A percentile compares a stretch with the other conserved stretches of the same genome.
Conservation (phyloP, 2,888 invertebrate species). For the Ophioninae sp. region DNA sequence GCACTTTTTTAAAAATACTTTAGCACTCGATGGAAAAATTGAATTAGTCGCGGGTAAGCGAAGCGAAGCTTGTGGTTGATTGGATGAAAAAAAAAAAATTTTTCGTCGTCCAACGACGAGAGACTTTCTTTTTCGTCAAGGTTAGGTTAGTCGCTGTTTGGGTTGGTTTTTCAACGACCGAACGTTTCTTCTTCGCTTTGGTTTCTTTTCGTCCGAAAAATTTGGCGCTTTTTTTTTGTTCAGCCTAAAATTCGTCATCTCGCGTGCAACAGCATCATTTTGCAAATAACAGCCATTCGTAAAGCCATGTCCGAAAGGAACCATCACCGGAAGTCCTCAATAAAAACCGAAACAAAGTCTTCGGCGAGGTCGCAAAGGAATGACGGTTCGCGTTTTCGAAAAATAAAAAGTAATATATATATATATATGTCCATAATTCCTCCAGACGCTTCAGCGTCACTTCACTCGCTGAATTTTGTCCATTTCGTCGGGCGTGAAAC, state of each 20-base stretch:
- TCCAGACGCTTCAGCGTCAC: constrained; percentile 54
- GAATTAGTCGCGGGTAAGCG: background rate
- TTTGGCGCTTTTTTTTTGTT: background rate
- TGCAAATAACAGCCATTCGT: constrained; percentile 26
- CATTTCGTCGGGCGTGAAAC: constrained; percentile 89
- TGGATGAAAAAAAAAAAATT: background rate
- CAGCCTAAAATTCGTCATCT: background rate
- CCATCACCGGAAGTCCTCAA: background rate
- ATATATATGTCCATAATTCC: background rate
- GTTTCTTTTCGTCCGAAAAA: background rate
- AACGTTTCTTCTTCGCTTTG: background rate
- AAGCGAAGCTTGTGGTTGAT: background rate
- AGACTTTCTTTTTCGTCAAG: too few relatives aligned
- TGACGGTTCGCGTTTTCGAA: background rate
- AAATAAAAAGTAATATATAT: background rate
- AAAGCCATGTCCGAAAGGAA: constrained; percentile 17
- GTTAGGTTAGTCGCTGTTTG: too few relatives aligned
- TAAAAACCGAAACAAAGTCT: background rate
- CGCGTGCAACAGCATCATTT: background rate
- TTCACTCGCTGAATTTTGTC: constrained; percentile 78
- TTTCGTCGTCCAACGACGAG: too few relatives aligned
- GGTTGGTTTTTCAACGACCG: too few relatives aligned
- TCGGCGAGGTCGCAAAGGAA: background rate
- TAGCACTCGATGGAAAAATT: background rate
- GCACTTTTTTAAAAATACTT: background rate